phyloP scores from a whole-genome alignment of 2,113 vertebrate species.

The Empidonax traillii region DNA sequence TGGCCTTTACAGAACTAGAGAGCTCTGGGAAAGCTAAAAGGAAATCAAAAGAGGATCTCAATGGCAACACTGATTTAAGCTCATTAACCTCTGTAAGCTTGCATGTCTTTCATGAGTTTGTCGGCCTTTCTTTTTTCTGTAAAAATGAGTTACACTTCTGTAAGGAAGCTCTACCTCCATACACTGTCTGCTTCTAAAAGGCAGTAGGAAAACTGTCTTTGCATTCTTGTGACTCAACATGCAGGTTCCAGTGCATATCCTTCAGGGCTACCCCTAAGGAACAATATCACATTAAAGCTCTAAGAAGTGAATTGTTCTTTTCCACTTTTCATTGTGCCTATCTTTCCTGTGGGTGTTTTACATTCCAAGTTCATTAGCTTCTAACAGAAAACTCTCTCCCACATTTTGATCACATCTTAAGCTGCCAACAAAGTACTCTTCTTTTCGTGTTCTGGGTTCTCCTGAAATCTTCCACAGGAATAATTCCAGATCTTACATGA shows the following conservation, averaged over 20 bases:
- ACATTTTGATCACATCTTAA: neutral
- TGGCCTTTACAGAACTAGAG: neutral
- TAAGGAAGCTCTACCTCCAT: neutral
- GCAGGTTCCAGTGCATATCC: neutral
- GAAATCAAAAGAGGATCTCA: neutral
- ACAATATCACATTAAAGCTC: neutral
- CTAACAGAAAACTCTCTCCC: neutral
- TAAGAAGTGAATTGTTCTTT: neutral
- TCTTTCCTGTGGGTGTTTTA: neutral
- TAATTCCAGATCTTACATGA: neutral
- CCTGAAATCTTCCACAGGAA: neutral
- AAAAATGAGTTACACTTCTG: neutral
- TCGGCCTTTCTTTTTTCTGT: neutral
- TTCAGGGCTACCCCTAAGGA: neutral
- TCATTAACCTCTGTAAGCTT: neutral
- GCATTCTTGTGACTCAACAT: neutral
- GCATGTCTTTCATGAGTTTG: neutral
- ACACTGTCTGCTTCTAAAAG: neutral
- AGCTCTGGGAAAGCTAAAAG: neutral
- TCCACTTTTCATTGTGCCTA: neutral
- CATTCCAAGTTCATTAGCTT: neutral
- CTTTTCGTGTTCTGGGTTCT: neutral
- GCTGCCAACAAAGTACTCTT: neutral
- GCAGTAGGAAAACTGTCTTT: neutral
- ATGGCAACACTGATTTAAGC: neutral